Base-by-base conservation (phyloP, 2,888 invertebrate genomes). In the Eupithecia subumbrata region DNA sequence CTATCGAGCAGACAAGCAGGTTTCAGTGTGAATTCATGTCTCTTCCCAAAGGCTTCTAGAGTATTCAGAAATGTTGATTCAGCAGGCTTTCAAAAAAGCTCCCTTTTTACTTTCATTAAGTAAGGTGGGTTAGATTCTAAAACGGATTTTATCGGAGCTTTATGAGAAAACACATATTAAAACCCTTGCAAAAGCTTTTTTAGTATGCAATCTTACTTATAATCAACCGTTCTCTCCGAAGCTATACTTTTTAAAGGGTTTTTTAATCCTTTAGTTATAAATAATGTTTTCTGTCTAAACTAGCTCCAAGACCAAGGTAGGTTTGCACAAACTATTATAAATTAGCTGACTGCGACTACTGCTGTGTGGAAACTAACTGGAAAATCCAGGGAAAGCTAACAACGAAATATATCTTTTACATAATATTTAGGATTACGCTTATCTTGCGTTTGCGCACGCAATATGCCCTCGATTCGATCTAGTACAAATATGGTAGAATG, bases 291-390 rank as follows among this genome's bases (percentile, higher is more conserved):
- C 64, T 16, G 11, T 40, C 34, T 67, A 40, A 40, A 67, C 22
- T 2, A n/a, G n/a, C 12, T n/a, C 12, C 34, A 37, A 67, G 16
- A n/a, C 12, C 12, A 18, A 11, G 22, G n/a, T 56, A 22, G 67
- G 37, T 22, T 37, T 67, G 67, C 43, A 40, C n/a, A 67, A 71
- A 72, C 71, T 66, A 72, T 74, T 74, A 76, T 74, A 74, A 74
- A 76, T 69, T 69, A 71, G 52, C 30, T 43, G 37, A 8, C 66
- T 64, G 52, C 76, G n/a, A 16, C 66, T 56, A 64, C 76, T 37
- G 37, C 76, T 71, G 73, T 68, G 71, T 56, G 76, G 74, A 76
- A 76, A 74, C 76, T 30, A 56, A 66, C 76, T 76, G 56, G 76
- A 76, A 76, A 76, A 72, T 48, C 72, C 5, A 69, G 76, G 72